Evolutionary conservation across 2,797 vertebrate genomes (phyloP).

Genomic region (Agapornis canus): DNA sequence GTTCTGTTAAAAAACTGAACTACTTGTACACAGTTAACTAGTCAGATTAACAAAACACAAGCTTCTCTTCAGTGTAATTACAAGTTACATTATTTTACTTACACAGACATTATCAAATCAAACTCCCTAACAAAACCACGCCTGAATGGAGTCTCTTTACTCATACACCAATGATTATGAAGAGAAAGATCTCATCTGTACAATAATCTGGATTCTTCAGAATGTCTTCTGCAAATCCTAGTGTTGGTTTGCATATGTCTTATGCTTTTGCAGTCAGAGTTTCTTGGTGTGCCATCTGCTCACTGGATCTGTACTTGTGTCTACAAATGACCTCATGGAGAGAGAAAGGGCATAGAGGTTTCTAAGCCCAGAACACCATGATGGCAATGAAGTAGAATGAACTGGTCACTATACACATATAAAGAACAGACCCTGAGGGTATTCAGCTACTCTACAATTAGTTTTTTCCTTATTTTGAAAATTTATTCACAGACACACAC

Average conservation of each 20-base stretch:
- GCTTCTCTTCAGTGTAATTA: neutral
- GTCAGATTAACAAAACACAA: neutral
- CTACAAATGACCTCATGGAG: neutral
- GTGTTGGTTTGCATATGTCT: neutral
- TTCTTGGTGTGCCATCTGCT: neutral
- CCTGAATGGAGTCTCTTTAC: neutral
- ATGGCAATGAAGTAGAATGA: neutral
- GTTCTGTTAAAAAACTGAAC: neutral
- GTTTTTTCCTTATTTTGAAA: neutral
- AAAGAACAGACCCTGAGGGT: neutral
- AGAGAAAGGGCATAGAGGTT: neutral
- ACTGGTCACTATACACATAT: neutral
- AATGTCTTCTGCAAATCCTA: neutral
- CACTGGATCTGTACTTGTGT: rapidly evolving
- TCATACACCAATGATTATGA: neutral
- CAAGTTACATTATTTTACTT: neutral
- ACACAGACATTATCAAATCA: neutral
- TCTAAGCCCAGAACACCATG: neutral
- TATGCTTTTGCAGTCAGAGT: neutral
- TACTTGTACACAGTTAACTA: neutral
- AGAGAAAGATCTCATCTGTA: neutral
- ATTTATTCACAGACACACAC: neutral
- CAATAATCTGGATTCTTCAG: neutral
- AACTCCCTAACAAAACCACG: neutral
- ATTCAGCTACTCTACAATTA: neutral